Evolutionary conservation across 2,888 invertebrate species (phyloP), one percentile per base, ranked within the genome.

Genomic region (Leptinotarsa haldemani): DNA sequence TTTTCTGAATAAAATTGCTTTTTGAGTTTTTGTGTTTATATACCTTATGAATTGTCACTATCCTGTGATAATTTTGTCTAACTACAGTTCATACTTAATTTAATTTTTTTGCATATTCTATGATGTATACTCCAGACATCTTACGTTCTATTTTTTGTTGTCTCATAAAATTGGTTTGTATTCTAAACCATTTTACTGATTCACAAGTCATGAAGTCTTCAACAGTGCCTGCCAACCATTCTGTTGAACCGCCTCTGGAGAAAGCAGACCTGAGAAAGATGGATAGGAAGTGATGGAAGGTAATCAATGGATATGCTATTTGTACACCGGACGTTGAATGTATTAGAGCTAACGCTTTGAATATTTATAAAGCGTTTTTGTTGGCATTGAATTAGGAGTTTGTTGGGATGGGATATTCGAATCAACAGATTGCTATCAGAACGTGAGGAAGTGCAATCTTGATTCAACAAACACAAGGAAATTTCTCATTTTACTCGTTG

Each of bases 321-420:
- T 61, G 25, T 30, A 30, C 5, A 61, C 61, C 25, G 61, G 61
- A 61, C 61, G 25, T 30, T 25, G 30, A 61, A 61, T 61, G 61
- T 61, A 30, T 61, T 61, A 30, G 61, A 61, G 25, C 61, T 30
- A n/a, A 61, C 16, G 61, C 61, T 61, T 30, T 61, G 61, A 61
- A 61, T 25, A 61, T 61, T 61, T 61, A 61, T 61, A 30, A 61
- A 61, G 16, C 61, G 25, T 61, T 61, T 61, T 61, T 61, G 61
- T 61, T 61, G 61, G 61, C 22, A 12, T 22, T 56, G 58, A 25
- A 16, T 22, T 25, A 13, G 58, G 16, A 22, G 25, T 20, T 58
- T 16, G 25, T 61, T 30, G 25, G 30, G 5, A 25, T 25, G 30
- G n/a, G 7, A 61, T 61, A 7, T 61, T 61, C n/a, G 25, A 30